These are phyloP conservation scores for Tachyglossus aculeatus DNA, from an alignment of 2,797 vertebrate genomes.

Conservation along the genomic window DNA sequence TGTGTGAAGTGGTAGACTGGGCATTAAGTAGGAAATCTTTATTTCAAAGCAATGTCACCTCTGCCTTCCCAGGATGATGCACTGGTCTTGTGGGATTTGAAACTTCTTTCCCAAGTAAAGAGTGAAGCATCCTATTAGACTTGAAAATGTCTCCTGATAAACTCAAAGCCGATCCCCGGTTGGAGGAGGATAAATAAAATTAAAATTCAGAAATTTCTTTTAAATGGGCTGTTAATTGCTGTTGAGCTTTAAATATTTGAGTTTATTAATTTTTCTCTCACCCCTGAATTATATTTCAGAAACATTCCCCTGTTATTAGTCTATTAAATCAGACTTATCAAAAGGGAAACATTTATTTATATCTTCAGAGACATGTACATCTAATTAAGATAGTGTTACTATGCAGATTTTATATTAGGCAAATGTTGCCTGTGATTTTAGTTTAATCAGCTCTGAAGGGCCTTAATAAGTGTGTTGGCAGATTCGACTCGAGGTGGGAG, in stretches of 20 bases:
- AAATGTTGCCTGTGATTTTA: constrained; percentile 56
- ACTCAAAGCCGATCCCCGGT: constrained; percentile 21
- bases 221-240: constrained; percentile 65
- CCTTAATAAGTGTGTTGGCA: constrained; percentile 33
- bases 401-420: constrained; percentile 62
- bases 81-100: not conserved
- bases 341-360: constrained; percentile 73
- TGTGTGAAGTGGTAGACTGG: fast-evolving
- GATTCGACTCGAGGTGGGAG: constrained; percentile 1
- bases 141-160: constrained; percentile 26
- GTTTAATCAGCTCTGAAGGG: constrained; percentile 56
- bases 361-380: constrained; percentile 62
- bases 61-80: fast-evolving
- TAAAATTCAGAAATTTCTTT: constrained; percentile 52
- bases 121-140: constrained; percentile 14
- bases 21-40: not conserved
- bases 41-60: fast-evolving
- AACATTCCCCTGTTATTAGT: constrained; percentile 57
- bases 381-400: constrained; percentile 67
- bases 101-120: not conserved
- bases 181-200: constrained; percentile 52
- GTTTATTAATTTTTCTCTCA: constrained; percentile 66
- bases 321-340: constrained; percentile 71
- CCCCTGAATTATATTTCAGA: constrained; percentile 62
- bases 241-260: constrained; percentile 66